Conservation (phyloP, 1,140 invertebrate species). For the Neodiprion virginianus region DNA sequence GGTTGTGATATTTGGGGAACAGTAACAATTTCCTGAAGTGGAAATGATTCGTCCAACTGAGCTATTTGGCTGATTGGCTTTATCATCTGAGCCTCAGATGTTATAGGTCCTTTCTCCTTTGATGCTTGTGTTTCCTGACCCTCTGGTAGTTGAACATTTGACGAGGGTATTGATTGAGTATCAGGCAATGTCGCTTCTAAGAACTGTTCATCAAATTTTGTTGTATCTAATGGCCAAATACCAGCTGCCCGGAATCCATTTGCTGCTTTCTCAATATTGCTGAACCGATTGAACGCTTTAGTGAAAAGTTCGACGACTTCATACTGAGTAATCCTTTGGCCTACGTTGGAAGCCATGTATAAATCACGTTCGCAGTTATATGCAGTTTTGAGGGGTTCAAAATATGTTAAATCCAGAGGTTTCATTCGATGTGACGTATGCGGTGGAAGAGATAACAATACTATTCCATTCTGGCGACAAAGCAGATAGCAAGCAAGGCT, state of each 20-base stretch:
- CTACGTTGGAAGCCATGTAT: slow-evolving; percentile 37
- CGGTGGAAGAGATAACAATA: slow-evolving; percentile 42
- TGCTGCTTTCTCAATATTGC: slow-evolving; percentile 37
- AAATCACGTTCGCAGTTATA: slow-evolving; percentile 51
- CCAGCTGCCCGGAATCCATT: not conserved
- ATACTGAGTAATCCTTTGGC: slow-evolving; percentile 45
- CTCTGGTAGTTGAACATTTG: too few relatives aligned
- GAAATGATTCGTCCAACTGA: too few relatives aligned
- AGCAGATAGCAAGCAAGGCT: slow-evolving; percentile 32
- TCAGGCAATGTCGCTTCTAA: too few relatives aligned
- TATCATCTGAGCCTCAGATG: too few relatives aligned
- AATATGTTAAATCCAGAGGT: slow-evolving; percentile 46
- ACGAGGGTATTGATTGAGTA: too few relatives aligned
- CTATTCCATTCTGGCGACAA: slow-evolving; percentile 41
- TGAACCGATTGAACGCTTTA: slow-evolving; percentile 44
- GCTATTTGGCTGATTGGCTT: too few relatives aligned
- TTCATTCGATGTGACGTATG: slow-evolving; percentile 49
- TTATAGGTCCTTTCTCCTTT: too few relatives aligned
- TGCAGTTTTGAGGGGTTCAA: slow-evolving; percentile 52
- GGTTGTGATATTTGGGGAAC: too few relatives aligned
- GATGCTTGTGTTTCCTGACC: too few relatives aligned
- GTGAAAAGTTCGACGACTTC: slow-evolving; percentile 46
- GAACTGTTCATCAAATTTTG: too few relatives aligned
- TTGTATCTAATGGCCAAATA: not conserved
- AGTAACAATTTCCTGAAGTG: too few relatives aligned